Base-by-base conservation (phyloP, 1,140 invertebrate genomes). In the Penaeus japonicus region DNA sequence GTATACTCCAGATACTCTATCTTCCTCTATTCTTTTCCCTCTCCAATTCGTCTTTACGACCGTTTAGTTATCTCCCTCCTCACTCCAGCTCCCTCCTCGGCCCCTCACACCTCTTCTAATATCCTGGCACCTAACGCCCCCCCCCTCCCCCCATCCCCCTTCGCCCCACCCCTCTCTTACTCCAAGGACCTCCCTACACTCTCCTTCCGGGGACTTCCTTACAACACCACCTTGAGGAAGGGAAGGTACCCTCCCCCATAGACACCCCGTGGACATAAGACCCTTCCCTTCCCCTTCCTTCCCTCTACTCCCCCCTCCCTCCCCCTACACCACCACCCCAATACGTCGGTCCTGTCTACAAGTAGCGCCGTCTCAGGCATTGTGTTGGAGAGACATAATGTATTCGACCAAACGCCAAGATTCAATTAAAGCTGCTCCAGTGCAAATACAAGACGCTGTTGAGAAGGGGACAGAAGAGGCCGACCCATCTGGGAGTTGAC, bases 381-480 rank as follows among this genome's bases (percentile, higher is more conserved):
- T 87, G 85, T 87, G 78, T 54, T 35, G 57, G 47, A 81, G 78
- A 32, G 62, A 53, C 87, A 73, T 89, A 89, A 89, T 89, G 81
- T 89, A 89, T 89, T 84, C 88, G 53, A 39, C 73, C 88, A 85
- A 89, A 89, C 83, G 83, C 88, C 88, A 85, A 89, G 88, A 89
- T 89, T 89, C 88, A 89, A 89, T 89, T 89, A 89, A 89, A 85
- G 83, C 83, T 59, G 83, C 62, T 80, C 88, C 59, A 65, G 83
- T 81, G 88, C 84, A 89, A 89, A 89, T 89, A 89, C 88, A 89
- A 89, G 88, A 85, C 83, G 83, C 15, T 89, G 47, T 89, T 55
- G 75, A 89, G 83, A 80, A 84, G 81, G 57, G 82, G 59, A 77
- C 75, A 57, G 55, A 87, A 62, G 78, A 39, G 85, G 39, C 39